phyloP scores from a whole-genome alignment of 1,140 invertebrate species.

The Scaptomyza graminum region DNA sequence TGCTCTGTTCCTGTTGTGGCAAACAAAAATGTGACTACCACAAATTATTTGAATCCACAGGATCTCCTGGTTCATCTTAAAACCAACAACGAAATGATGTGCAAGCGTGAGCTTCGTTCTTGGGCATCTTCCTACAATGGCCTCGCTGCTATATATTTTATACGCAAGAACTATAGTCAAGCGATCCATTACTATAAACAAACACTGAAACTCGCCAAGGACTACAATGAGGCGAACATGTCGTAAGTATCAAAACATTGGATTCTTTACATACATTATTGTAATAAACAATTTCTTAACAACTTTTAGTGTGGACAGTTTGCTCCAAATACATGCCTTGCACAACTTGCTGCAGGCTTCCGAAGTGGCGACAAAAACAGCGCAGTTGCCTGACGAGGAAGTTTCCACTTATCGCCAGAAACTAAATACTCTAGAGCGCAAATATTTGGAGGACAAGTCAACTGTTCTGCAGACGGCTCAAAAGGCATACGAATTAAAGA shows the following conservation, averaged over 20 bases:
- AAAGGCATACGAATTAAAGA: constrained; percentile 42
- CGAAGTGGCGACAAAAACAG: not conserved
- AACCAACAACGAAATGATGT: constrained; percentile 87
- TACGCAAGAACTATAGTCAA: constrained; percentile 85
- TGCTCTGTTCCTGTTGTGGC: constrained; percentile 88
- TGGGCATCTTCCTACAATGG: constrained; percentile 87
- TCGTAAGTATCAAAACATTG: constrained; percentile 43
- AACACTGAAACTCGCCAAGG: constrained; percentile 82
- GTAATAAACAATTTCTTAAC: not conserved
- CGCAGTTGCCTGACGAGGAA: constrained; percentile 18
- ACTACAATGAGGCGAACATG: constrained; percentile 65
- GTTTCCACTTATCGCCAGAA: constrained; percentile 30
- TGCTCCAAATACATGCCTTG: constrained; percentile 88
- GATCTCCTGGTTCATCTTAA: constrained; percentile 88
- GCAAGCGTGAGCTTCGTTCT: constrained; percentile 87
- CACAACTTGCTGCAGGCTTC: constrained; percentile 86
- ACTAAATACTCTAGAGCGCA: constrained; percentile 85
- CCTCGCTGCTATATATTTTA: constrained; percentile 87
- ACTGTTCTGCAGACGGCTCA: constrained; percentile 41
- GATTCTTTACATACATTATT: not conserved
- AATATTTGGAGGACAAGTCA: constrained; percentile 85
- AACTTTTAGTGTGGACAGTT: constrained; percentile 83
- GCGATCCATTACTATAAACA: constrained; percentile 87
- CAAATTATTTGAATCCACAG: constrained; percentile 85
- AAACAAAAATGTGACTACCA: constrained; percentile 44